Percentiles rank a stretch among this genome's conserved stretches.
Evolutionary conservation across 2,797 vertebrate genomes (phyloP).

Genomic region (Buphagus erythrorhynchus): DNA sequence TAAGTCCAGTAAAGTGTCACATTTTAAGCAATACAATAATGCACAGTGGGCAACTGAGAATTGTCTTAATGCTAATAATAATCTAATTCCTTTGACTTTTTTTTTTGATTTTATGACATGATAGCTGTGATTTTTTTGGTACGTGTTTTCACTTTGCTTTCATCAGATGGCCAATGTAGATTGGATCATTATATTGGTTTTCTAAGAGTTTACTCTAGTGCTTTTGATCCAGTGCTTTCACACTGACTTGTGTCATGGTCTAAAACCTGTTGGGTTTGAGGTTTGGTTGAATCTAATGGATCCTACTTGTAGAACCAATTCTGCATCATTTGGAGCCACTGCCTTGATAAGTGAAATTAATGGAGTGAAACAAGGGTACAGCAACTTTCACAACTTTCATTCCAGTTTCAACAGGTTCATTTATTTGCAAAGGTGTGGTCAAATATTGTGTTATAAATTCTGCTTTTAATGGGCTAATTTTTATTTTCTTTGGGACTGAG

Average conservation of each 20-base stretch:
- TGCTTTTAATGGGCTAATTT: neutral
- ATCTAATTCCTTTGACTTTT: neutral
- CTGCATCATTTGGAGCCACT: neutral
- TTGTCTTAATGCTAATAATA: neutral
- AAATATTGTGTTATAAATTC: neutral
- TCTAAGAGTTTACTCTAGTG: neutral
- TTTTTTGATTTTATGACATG: neutral
- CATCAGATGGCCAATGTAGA: neutral
- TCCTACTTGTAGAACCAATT: neutral
- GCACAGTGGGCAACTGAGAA: neutral
- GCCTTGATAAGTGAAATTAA: neutral
- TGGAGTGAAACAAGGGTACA: neutral
- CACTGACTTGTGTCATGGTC: neutral
- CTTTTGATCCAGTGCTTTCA: neutral
- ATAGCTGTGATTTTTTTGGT: neutral
- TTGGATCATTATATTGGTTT: neutral
- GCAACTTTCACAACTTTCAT: neutral
- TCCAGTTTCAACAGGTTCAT: neutral
- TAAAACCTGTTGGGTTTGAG: neutral
- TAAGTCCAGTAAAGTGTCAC: constrained; percentile 61
- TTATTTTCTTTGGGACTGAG: neutral
- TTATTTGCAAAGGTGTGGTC: neutral
- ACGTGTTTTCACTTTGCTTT: neutral
- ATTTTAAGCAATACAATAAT: constrained; percentile 41
- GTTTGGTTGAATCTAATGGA: neutral